These are phyloP conservation scores for Hippopotamus amphibius DNA, from an alignment of 2,113 vertebrate species.

Conservation along the genomic window DNA sequence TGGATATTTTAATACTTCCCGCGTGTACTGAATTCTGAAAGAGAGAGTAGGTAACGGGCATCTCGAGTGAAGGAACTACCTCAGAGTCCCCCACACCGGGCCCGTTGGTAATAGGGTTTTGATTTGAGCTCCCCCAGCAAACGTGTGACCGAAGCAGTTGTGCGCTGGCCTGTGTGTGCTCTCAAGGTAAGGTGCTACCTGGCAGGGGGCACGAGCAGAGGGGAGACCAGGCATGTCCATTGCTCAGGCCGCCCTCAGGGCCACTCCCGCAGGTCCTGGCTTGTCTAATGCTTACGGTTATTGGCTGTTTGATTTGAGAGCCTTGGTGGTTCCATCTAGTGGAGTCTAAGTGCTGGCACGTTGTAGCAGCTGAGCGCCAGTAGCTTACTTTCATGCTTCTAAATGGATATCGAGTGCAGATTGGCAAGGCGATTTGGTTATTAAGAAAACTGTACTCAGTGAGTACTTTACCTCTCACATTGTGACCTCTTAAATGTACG, in stretches of 20 bases:
- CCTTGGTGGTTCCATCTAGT: background rate
- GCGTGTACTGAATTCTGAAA: background rate
- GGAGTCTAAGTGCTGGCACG: background rate
- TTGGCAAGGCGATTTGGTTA: slow-evolving; percentile 11
- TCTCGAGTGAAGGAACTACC: slow-evolving; percentile 70
- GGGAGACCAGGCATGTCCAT: background rate
- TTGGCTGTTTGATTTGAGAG: background rate
- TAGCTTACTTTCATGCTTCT: background rate
- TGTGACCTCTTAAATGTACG: slow-evolving; percentile 49
- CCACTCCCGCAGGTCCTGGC: background rate
- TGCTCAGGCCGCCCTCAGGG: background rate
- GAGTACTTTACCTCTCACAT: slow-evolving; percentile 64
- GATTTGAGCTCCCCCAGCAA: slow-evolving; percentile 56
- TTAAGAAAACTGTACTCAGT: slow-evolving; percentile 41
- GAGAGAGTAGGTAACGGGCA: slow-evolving; percentile 65
- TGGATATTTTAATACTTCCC: background rate
- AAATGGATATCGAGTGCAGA: background rate
- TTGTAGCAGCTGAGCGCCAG: background rate
- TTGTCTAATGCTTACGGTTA: fast-evolving
- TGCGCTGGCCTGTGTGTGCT: background rate
- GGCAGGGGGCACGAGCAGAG: background rate
- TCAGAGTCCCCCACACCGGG: slow-evolving; percentile 57
- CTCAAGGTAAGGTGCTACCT: slow-evolving; percentile 45
- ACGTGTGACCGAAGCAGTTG: background rate
- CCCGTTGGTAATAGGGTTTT: background rate